Conservation (phyloP, 1,140 invertebrate genomes). For the Drosophila bocki region DNA sequence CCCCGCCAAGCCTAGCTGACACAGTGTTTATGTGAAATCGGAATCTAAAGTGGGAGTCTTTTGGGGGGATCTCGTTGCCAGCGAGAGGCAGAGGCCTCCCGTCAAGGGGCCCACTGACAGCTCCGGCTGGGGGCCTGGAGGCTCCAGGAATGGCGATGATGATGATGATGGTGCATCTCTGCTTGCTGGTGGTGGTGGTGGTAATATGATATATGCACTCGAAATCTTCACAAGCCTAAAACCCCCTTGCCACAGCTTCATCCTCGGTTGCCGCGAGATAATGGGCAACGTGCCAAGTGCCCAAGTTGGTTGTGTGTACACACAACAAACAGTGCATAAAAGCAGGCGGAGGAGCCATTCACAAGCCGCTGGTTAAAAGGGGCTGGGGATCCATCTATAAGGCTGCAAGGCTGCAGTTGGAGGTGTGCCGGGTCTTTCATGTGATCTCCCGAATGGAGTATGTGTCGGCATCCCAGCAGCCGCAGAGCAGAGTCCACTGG, state of each 20-base stretch:
- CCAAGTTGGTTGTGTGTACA: conserved; percentile 47
- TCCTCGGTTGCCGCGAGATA: conserved; percentile 51
- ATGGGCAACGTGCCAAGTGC: conserved; percentile 82
- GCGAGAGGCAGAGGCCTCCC: conserved; percentile 27
- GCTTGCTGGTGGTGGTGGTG: conserved; percentile 41
- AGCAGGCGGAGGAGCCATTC: conserved; percentile 69
- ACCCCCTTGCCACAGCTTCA: conserved; percentile 29
- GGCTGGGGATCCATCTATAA: not conserved
- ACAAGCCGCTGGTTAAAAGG: conserved; percentile 56
- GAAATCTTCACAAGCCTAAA: conserved; percentile 60
- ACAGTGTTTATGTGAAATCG: conserved; percentile 44
- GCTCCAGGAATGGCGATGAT: conserved; percentile 15
- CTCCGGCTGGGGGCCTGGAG: conserved; percentile 38
- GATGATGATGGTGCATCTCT: conserved; percentile 40
- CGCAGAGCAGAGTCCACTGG: conserved; percentile 50
- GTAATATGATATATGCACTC: conserved; percentile 79
- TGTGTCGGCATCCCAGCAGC: conserved; percentile 78
- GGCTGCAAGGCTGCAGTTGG: conserved; percentile 32
- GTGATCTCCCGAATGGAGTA: conserved; percentile 71
- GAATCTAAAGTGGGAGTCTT: conserved; percentile 38
- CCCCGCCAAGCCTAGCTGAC: conserved; percentile 45
- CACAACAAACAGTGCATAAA: conserved; percentile 80
- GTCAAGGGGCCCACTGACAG: conserved; percentile 61
- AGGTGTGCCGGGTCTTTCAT: conserved; percentile 80
- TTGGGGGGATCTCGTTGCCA: conserved; percentile 12